Conservation (phyloP, 2,888 invertebrate species). For the Acanthosepion esculentum region DNA sequence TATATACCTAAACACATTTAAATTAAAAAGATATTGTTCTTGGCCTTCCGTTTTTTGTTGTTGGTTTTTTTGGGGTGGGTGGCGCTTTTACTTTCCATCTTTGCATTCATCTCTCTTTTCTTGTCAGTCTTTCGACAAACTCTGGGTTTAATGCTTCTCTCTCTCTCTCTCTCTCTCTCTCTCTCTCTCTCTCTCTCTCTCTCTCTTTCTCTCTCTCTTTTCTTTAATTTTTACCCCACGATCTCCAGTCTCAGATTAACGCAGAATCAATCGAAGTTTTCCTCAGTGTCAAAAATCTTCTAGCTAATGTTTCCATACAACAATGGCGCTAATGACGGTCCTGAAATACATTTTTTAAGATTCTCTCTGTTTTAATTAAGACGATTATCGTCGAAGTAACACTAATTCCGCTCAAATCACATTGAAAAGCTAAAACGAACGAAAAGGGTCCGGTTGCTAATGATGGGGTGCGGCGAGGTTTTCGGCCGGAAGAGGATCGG, state of each 20-base stretch:
- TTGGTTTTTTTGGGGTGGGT: no score
- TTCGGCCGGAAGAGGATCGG: background rate
- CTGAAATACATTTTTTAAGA: background rate
- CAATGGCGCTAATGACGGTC: background rate
- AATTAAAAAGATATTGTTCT: no score
- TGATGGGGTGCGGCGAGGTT: background rate
- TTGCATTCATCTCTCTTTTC: no score
- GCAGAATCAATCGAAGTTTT: background rate
- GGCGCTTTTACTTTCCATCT: no score
- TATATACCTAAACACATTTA: no score
- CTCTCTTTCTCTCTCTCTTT: rapidly evolving
- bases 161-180: no score
- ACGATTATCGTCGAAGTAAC: background rate
- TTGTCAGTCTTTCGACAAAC: no score
- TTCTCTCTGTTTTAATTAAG: slow-evolving; percentile 20
- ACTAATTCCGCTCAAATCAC: background rate
- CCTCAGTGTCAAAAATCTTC: background rate
- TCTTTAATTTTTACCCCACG: no score
- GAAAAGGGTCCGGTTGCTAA: background rate
- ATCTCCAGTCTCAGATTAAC: background rate
- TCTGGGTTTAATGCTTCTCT: no score
- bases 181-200: no score
- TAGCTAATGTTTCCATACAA: background rate
- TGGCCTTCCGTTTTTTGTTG: no score
- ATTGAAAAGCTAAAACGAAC: background rate